phyloP scores from a whole-genome alignment of 2,113 vertebrate species.

The Genyomyrus donnyi region DNA sequence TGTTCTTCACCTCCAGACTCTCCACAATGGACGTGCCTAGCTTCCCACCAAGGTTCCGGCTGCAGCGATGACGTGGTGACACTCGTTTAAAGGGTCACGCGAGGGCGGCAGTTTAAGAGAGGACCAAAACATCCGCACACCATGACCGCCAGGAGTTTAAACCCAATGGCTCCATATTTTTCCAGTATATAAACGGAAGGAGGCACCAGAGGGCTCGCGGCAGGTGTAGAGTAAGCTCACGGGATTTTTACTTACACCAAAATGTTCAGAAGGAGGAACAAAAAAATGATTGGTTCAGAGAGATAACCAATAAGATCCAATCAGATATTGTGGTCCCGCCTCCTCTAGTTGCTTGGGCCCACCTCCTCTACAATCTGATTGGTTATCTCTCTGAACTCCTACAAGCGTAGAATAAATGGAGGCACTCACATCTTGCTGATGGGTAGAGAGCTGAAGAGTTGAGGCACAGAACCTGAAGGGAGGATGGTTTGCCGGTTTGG shows the following conservation, averaged over 20 bases:
- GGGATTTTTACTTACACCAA: too few species aligned
- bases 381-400: too few species aligned
- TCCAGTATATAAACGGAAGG: not conserved
- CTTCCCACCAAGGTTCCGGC: conserved; percentile 88
- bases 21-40: conserved; percentile 76
- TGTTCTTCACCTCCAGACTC: conserved; percentile 72
- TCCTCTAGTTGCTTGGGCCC: too few species aligned
- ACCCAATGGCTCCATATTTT: not conserved
- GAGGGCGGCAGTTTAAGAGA: not conserved
- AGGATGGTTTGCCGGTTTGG: conserved; percentile 88
- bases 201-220: not conserved
- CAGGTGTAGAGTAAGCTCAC: not conserved
- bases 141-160: not conserved
- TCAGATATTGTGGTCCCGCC: too few species aligned
- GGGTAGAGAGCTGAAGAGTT: conserved; percentile 78
- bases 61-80: conserved; percentile 33
- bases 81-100: not conserved
- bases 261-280: too few species aligned
- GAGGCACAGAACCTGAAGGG: conserved; percentile 67
- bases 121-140: not conserved
- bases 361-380: too few species aligned
- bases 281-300: too few species aligned
- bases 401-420: not conserved
- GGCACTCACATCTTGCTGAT: conserved; percentile 83
- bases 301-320: too few species aligned